phyloP scores from a whole-genome alignment of 1,140 invertebrate species.

The Probaryconus sp. region DNA sequence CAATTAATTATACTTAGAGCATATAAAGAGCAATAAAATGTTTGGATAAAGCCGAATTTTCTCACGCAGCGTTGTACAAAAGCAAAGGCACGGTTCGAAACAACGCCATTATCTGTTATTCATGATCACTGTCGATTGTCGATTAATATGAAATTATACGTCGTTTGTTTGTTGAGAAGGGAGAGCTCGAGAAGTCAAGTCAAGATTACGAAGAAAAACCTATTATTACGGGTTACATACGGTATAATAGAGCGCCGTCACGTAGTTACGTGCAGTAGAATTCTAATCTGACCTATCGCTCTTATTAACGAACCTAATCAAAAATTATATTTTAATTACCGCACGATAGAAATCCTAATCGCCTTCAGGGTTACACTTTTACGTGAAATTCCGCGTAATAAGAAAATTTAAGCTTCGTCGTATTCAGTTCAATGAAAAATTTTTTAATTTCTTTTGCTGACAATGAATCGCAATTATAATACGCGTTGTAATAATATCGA shows the following conservation, averaged over 20 bases:
- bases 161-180: slow-evolving; percentile 61
- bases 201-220: slow-evolving; percentile 61
- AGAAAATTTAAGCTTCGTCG: too few relatives aligned
- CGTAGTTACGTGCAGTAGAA: slow-evolving; percentile 59
- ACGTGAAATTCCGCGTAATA: too few relatives aligned
- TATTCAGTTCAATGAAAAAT: too few relatives aligned
- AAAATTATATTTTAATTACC: slow-evolving; percentile 71
- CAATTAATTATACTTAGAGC: slow-evolving; percentile 3
- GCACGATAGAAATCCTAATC: slow-evolving; percentile 59
- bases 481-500: too few relatives aligned
- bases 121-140: slow-evolving; percentile 54
- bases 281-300: slow-evolving; percentile 65
- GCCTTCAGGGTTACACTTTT: slow-evolving; percentile 9
- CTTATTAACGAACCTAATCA: slow-evolving; percentile 67
- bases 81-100: slow-evolving; percentile 5
- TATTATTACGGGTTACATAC: slow-evolving; percentile 63
- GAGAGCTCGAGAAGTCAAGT: slow-evolving; percentile 53
- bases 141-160: slow-evolving; percentile 62
- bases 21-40: slow-evolving; percentile 19
- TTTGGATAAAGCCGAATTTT: slow-evolving; percentile 36
- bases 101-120: slow-evolving; percentile 38
- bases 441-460: too few relatives aligned
- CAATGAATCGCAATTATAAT: too few relatives aligned
- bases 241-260: slow-evolving; percentile 67
- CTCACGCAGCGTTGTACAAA: slow-evolving; percentile 33